phyloP scores from a whole-genome alignment of 2,797 vertebrate species.

The Pyrocephalus nanus region DNA sequence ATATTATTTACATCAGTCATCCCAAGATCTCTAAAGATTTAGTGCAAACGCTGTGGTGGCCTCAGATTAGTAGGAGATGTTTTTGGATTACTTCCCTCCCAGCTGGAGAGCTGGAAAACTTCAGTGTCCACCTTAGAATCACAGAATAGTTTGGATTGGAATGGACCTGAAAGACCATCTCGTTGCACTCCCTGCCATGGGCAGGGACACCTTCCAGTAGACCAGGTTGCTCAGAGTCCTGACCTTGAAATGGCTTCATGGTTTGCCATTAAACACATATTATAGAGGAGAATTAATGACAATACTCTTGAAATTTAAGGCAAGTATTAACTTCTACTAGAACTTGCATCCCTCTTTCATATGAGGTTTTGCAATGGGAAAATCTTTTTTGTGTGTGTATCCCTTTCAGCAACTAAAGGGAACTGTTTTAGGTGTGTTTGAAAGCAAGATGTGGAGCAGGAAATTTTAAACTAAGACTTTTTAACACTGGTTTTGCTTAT shows the following conservation, averaged over 20 bases:
- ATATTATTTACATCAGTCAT: not conserved
- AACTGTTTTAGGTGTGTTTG: not conserved
- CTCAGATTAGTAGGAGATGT: not conserved
- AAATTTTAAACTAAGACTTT: not conserved
- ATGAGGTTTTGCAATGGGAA: not conserved
- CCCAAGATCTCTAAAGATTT: not conserved
- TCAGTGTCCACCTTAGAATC: not conserved
- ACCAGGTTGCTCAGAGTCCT: not conserved
- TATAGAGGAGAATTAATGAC: not conserved
- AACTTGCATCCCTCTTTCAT: not conserved
- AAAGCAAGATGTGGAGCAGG: not conserved
- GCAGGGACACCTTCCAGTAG: not conserved
- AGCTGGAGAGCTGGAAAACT: not conserved
- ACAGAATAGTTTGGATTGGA: not conserved
- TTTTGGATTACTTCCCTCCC: not conserved
- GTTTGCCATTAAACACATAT: rapidly evolving
- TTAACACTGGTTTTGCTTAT: not conserved
- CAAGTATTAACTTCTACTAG: not conserved
- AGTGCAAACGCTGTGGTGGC: not conserved
- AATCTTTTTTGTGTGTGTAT: not conserved
- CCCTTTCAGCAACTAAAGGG: not conserved
- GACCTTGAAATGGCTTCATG: not conserved
- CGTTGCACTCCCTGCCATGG: not conserved
- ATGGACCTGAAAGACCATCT: not conserved
- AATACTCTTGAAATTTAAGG: not conserved